These are phyloP conservation scores for Catocala nupta DNA, from an alignment of 2,888 invertebrate genomes.

Conservation along the genomic window DNA sequence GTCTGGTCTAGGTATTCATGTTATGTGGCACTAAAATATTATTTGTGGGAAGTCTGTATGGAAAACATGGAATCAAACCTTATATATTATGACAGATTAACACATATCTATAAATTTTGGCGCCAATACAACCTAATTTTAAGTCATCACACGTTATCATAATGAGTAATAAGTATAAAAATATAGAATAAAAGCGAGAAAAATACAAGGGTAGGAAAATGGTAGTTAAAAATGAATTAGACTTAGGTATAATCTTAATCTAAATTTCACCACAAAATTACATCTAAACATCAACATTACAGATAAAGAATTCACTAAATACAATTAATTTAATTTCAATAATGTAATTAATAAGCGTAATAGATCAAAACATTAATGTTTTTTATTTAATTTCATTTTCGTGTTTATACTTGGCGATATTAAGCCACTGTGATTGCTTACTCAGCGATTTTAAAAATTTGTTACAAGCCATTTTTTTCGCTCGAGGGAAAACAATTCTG, in stretches of 20 bases:
- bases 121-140: constrained; percentile 14
- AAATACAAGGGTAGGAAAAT: constrained; percentile 29
- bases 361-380: constrained; percentile 86
- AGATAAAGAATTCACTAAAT: constrained; percentile 80
- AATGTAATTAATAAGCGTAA: constrained; percentile 87
- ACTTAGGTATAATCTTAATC: constrained; percentile 43
- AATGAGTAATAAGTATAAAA: constrained; percentile 28
- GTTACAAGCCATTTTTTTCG: constrained; percentile 6
- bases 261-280: constrained; percentile 67
- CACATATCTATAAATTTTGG: constrained; percentile 11
- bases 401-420: constrained; percentile 46
- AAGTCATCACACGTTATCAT: constrained; percentile 9
- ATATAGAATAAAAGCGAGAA: constrained; percentile 38
- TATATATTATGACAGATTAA: not conserved
- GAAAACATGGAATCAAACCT: not conserved
- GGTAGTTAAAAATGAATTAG: constrained; percentile 32
- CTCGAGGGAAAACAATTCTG: too few relatives aligned
- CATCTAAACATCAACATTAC: constrained; percentile 81
- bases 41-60: too few relatives aligned
- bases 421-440: constrained; percentile 65
- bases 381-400: constrained; percentile 58
- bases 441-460: constrained; percentile 19
- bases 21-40: too few relatives aligned
- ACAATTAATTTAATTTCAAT: constrained; percentile 75
- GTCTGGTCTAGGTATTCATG: not conserved